These are phyloP conservation scores for Hippopotamyrus pictus DNA, from an alignment of 2,797 vertebrate species.

Conservation along the genomic window DNA sequence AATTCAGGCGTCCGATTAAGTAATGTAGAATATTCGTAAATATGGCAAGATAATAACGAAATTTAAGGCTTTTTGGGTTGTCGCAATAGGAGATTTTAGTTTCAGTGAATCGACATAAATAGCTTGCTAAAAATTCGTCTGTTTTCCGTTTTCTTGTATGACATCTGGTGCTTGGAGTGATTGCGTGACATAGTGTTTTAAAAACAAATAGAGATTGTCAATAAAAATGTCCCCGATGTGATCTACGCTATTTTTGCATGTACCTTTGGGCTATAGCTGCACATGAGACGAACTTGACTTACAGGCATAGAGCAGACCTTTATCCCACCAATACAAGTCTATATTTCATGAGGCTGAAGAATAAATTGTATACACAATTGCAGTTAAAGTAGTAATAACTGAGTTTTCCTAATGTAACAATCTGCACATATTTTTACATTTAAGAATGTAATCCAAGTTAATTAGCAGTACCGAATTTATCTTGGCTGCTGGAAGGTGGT, in stretches of 20 bases:
- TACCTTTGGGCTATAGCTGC: not conserved
- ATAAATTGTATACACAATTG: not conserved
- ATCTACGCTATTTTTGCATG: not conserved
- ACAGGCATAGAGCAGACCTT: not conserved
- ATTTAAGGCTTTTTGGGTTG: not conserved
- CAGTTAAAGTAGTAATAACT: not conserved
- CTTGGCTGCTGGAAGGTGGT: not conserved
- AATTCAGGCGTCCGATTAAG: not conserved
- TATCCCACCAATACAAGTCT: not conserved
- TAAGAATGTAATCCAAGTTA: not conserved
- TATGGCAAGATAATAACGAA: not conserved
- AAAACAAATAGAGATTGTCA: not conserved
- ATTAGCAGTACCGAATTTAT: not conserved
- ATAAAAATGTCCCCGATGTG: not conserved
- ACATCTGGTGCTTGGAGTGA: not conserved
- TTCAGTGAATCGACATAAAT: not conserved
- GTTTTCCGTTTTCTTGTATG: not conserved
- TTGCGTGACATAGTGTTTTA: not conserved
- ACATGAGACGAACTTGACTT: not conserved
- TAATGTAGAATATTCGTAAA: not conserved
- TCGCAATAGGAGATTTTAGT: not conserved
- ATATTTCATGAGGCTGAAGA: not conserved
- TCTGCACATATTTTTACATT: not conserved
- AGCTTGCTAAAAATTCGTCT: not conserved
- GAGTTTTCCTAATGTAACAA: not conserved